Conservation (phyloP, 2,888 invertebrate genomes). For the Drosophila histrio region DNA sequence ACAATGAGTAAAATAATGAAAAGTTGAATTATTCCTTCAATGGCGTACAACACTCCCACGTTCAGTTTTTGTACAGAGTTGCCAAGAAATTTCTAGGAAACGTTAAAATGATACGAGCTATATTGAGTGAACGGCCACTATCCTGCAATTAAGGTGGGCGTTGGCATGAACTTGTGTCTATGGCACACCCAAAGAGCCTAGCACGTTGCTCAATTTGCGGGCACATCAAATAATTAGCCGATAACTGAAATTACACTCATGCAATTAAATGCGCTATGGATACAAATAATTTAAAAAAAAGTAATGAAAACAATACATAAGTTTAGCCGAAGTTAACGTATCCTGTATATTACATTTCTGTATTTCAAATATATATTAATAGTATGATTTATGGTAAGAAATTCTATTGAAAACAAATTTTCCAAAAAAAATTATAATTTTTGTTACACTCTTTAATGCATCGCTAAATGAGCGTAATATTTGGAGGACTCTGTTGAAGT, state of each 20-base stretch:
- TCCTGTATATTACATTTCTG: neutral
- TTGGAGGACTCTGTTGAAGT: neutral
- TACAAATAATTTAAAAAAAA: neutral
- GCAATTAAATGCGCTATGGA: conserved; percentile 24
- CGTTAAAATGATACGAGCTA: neutral
- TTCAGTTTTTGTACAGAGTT: neutral
- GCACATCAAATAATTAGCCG: conserved; percentile 51
- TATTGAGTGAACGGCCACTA: neutral
- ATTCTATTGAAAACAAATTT: neutral
- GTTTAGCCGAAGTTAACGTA: neutral
- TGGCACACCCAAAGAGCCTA: conserved; percentile 15
- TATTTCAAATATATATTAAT: neutral
- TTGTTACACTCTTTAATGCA: neutral
- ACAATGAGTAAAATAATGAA: too few species aligned
- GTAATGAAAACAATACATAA: neutral
- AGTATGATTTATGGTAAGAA: neutral
- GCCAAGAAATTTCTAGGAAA: neutral
- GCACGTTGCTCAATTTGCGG: conserved; percentile 36
- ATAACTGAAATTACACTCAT: conserved; percentile 46
- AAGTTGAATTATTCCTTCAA: too few species aligned
- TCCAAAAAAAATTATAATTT: neutral
- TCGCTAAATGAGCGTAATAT: neutral
- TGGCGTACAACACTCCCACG: neutral
- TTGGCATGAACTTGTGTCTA: neutral
- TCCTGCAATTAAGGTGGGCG: conserved; percentile 31